Base-by-base conservation (phyloP, 2,797 vertebrate genomes). In the Sparidentex hasta region DNA sequence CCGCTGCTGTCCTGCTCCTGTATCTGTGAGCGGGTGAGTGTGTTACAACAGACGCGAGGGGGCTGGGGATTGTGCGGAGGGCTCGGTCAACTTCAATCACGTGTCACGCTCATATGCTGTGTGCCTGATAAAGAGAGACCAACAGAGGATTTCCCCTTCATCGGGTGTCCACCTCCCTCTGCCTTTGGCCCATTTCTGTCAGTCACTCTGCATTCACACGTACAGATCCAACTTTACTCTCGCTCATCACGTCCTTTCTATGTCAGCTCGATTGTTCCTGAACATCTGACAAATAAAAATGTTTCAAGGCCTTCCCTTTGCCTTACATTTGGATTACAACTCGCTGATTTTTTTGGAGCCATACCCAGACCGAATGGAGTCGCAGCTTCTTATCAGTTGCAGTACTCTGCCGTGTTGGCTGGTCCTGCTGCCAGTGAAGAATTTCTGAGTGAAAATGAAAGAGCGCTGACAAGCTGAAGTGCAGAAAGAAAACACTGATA, bases 61-160 rank as follows among this genome's bases (percentile, higher is more conserved):
- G 64, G 29, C 7, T 61, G 33, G 54, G 38, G 71, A 59, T 69
- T 72, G 59, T 62, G 46, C 11, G 25, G 48, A 61, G 48, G 61
- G 65, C 54, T 64, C 20, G 50, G 65, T 76, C 71, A 71, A 57
- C 57, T 71, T 80, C 71, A 59, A 7, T 71, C 16, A 73, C 67
- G 74, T 57, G 66, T 82, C 44, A 29, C 21, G 4, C 41, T 76
- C 48, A 55, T 21, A 68, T 71, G 56, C 47, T 68, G 43, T 67
- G 44, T 52, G 67, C 18, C 20, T 58, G 44, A 38, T 38, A 38
- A 38, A 3, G 73, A 11, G 69, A 44, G 67, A 81, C 55, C 66
- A 65, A 38, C 47, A 67, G 38, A 92, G 84, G 84, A 90, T 88
- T 91, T 95, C 91, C 92, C 80, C 85, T 87, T 67, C 79, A 21